Percentiles rank a stretch among this genome's conserved stretches.
Evolutionary conservation across 2,888 invertebrate genomes (phyloP).

Genomic region (Conomelus anceps): DNA sequence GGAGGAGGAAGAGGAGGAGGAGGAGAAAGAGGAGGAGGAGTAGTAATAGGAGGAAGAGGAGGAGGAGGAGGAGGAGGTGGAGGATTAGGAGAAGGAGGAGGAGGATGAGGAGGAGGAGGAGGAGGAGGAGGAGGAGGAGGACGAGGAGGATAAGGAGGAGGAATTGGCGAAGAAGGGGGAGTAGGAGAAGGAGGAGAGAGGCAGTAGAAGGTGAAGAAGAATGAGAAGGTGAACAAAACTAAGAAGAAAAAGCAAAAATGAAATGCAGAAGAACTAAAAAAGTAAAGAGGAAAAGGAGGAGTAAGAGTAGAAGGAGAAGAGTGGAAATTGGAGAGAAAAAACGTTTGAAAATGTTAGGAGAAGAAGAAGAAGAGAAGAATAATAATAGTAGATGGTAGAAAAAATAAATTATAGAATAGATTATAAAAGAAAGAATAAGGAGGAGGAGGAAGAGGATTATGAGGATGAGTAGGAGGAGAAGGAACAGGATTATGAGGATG

Average conservation of each 20-base stretch:
- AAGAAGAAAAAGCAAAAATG: neutral
- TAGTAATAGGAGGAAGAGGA: neutral
- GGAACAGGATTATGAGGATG: too few relatives aligned
- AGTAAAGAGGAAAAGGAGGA: neutral
- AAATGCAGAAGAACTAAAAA: too few relatives aligned
- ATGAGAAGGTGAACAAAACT: neutral
- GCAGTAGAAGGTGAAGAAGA: neutral
- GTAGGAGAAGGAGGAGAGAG: neutral
- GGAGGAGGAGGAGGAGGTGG: neutral
- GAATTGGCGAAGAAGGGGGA: neutral
- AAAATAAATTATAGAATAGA: too few relatives aligned
- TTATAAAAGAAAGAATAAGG: too few relatives aligned
- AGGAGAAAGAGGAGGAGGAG: neutral
- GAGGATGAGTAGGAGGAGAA: too few relatives aligned
- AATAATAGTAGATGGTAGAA: too few relatives aligned
- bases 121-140: neutral
- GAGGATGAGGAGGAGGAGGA: neutral
- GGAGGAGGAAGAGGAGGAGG: neutral
- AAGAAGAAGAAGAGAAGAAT: neutral
- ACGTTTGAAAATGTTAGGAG: too few relatives aligned
- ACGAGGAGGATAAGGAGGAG: neutral
- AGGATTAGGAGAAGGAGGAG: neutral
- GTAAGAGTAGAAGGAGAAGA: neutral
- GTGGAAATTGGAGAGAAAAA: neutral
- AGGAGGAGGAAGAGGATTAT: too few relatives aligned